Evolutionary conservation across 2,888 invertebrate genomes (phyloP), one percentile per base, ranked within the genome.

Genomic region (Thera britannica): DNA sequence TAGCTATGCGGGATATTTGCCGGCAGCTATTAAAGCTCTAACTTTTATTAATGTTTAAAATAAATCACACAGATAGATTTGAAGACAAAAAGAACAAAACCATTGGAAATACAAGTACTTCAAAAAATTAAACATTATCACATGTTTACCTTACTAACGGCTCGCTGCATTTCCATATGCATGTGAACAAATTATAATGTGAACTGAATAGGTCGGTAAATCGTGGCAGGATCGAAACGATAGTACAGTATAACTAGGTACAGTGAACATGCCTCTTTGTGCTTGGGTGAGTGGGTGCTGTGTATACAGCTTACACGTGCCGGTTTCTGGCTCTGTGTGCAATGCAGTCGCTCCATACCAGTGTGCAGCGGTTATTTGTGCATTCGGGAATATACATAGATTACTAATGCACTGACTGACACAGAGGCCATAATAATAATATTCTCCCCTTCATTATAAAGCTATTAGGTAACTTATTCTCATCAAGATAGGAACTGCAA

Each of bases 271-370:
- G 74, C 71, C 75, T 73, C 73, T 58, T 63, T 62, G 55, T 76
- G 73, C 60, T 58, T 73, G 69, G 72, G 76, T 79, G 81, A 77
- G 83, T 75, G 77, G 69, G 73, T 78, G 61, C 73, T n/a, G 68
- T 73, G 69, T 73, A 72, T 62, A 72, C 80, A 70, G 77, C 80
- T 85, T 86, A 85, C 86, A 86, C 86, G 86, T 85, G 86, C 81
- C 85, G 78, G 56, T 57, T 71, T 11, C 38, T 58, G 68, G 64
- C 71, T 67, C 65, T 83, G 84, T 83, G 83, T 85, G 85, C 81
- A 77, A 75, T 79, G 81, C 81, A 77, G 76, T 78, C 62, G 71
- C 62, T 5, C 23, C 70, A 67, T 77, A 76, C 78, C 74, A 76
- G 75, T 64, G 71, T 72, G 72, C 77, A 77, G 75, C 76, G 73